Conservation (phyloP, 2,888 invertebrate genomes). For the Lissocephala sabroskyi region DNA sequence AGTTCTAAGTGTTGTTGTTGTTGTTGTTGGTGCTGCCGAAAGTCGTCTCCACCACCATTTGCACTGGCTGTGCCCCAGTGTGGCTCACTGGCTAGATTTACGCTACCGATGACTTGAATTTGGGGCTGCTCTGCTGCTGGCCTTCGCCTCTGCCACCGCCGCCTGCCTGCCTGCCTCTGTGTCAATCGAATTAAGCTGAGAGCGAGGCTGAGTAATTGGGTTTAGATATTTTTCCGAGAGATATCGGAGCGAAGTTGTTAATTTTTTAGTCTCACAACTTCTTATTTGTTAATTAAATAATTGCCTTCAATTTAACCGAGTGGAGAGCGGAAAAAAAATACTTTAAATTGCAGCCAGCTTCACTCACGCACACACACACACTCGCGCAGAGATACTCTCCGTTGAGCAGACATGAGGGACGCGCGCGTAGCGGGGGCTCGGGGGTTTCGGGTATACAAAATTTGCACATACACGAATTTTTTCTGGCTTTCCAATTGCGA, state of each 20-base stretch:
- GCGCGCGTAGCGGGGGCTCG: constrained; percentile 6
- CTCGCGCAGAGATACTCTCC: neutral
- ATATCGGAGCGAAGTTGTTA: constrained; percentile 49
- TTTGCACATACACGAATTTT: constrained; percentile 52
- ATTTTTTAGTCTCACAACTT: constrained; percentile 21
- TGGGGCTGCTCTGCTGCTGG: constrained; percentile 26
- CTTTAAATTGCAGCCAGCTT: constrained; percentile 16
- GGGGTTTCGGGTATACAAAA: constrained; percentile 52
- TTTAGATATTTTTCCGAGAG: constrained; percentile 66
- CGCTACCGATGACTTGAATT: constrained; percentile 36
- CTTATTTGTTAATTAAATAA: constrained; percentile 38
- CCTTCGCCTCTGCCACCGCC: constrained; percentile 35
- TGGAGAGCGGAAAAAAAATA: constrained; percentile 3
- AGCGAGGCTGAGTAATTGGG: constrained; percentile 65
- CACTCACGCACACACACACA: constrained; percentile 18
- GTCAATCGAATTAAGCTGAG: constrained; percentile 63
- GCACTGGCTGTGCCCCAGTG: constrained; percentile 18
- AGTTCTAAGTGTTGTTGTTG: constrained; percentile 12
- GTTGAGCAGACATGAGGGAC: neutral
- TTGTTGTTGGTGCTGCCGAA: constrained; percentile 17
- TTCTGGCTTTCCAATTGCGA: constrained; percentile 20
- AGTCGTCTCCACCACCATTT: constrained; percentile 40
- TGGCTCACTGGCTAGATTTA: constrained; percentile 26
- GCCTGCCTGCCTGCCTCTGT: constrained; percentile 32
- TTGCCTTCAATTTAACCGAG: constrained; percentile 10